Conservation (phyloP, 2,888 invertebrate genomes). For the Pammene fasciana region DNA sequence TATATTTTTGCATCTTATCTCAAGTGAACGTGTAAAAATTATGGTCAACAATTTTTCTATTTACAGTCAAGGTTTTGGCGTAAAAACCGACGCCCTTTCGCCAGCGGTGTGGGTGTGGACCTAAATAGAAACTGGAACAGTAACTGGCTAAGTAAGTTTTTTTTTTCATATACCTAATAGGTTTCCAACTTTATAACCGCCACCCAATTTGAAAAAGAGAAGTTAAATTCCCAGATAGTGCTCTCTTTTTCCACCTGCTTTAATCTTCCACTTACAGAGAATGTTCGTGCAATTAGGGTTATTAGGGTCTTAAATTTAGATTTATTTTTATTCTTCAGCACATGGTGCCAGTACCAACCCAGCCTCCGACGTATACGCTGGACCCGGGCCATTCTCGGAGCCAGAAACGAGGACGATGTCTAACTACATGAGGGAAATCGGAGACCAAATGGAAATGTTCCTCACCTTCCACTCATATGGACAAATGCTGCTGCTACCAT, state of each 20-base stretch:
- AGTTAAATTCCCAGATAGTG: no score
- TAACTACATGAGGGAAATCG: slow-evolving; percentile 55
- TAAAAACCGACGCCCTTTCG: slow-evolving; percentile 78
- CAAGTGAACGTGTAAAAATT: no score
- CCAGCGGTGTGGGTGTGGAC: slow-evolving; percentile 85
- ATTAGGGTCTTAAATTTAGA: no score
- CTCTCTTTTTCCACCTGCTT: no score
- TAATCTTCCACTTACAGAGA: no score
- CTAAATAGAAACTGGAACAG: slow-evolving; percentile 88
- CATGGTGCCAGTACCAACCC: slow-evolving; percentile 66
- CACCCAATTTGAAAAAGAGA: no score
- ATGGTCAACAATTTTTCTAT: no score
- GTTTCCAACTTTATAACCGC: no score
- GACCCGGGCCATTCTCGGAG: slow-evolving; percentile 82
- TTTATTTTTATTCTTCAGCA: slow-evolving; percentile 50
- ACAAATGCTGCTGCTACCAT: slow-evolving; percentile 87
- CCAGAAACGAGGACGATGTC: slow-evolving; percentile 71
- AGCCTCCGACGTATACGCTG: slow-evolving; percentile 78
- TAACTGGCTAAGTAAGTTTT: slow-evolving; percentile 82
- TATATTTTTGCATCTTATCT: no score
- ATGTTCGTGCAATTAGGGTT: no score
- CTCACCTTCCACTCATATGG: slow-evolving; percentile 87
- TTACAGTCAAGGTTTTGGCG: slow-evolving; percentile 88
- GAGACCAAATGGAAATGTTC: slow-evolving; percentile 69
- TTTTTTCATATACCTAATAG: background rate